phyloP scores from a whole-genome alignment of 2,113 vertebrate species.

The Halichoerus grypus region DNA sequence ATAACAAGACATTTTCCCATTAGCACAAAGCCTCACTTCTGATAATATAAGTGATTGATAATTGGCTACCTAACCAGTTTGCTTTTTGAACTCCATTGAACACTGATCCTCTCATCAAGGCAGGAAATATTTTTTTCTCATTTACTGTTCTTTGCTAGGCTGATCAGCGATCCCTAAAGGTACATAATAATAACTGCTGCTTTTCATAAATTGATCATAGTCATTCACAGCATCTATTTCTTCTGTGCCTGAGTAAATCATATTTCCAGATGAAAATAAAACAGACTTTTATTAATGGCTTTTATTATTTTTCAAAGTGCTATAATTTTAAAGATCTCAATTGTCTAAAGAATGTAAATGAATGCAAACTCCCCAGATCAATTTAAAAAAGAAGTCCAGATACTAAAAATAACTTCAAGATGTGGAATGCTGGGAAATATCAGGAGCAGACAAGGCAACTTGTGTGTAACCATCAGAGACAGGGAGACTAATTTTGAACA shows the following conservation, averaged over 20 bases:
- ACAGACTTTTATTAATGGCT: conserved; percentile 36
- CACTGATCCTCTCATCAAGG: not conserved
- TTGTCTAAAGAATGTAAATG: conserved; percentile 52
- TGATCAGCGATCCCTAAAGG: not conserved
- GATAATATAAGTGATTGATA: not conserved
- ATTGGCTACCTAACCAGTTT: not conserved
- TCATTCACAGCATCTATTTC: conserved; percentile 31
- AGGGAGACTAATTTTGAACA: not conserved
- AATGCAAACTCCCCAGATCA: conserved; percentile 13
- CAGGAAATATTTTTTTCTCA: not conserved
- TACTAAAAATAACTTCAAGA: conserved; percentile 72
- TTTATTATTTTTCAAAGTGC: conserved; percentile 65
- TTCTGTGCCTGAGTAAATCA: conserved; percentile 35
- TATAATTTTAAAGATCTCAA: conserved; percentile 67
- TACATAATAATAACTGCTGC: not conserved
- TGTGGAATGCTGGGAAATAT: conserved; percentile 52
- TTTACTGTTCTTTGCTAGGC: conserved; percentile 9
- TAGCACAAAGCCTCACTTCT: not conserved
- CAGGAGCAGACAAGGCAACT: conserved; percentile 55
- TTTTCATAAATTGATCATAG: conserved; percentile 40
- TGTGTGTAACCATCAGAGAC: not conserved
- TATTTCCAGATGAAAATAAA: conserved; percentile 61
- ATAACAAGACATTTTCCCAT: not conserved
- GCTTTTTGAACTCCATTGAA: not conserved
- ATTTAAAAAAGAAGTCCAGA: conserved; percentile 59